Evolutionary conservation across 2,888 invertebrate species (phyloP).

Genomic region (Panzeria rudis): DNA sequence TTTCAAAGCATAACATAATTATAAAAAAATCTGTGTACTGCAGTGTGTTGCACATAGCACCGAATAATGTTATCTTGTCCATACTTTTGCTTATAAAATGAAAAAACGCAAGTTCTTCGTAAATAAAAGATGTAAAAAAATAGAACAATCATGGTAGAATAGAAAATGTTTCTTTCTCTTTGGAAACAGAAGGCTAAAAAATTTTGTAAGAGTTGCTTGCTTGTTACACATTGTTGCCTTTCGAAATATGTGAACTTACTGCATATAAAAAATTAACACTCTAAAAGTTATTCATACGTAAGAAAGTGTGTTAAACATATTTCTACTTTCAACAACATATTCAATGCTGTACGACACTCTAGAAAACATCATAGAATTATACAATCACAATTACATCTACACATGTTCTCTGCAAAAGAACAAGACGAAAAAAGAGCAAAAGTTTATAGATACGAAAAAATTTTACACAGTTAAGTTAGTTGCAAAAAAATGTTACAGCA

Average conservation of each 20-base stretch:
- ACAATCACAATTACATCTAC: conserved; percentile 10
- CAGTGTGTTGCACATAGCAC: not conserved
- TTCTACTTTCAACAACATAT: conserved; percentile 53
- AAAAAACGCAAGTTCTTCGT: not conserved
- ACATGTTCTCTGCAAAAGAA: not conserved
- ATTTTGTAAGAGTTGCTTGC: conserved; percentile 30
- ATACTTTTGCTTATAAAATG: conserved; percentile 23
- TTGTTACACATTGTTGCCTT: conserved; percentile 35
- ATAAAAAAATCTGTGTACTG: not conserved
- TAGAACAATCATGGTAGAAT: not conserved
- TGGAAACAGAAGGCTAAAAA: conserved; percentile 16
- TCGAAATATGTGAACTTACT: conserved; percentile 18
- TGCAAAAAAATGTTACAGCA: conserved; percentile 5
- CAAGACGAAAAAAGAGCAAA: conserved; percentile 2
- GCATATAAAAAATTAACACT: conserved; percentile 13
- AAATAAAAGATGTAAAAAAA: not conserved
- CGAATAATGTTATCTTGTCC: conserved; percentile 21
- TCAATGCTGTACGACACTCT: conserved; percentile 56
- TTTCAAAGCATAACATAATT: not conserved
- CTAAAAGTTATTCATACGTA: conserved; percentile 10
- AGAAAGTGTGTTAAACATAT: conserved; percentile 24
- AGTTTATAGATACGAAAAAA: not conserved
- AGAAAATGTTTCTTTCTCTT: not conserved
- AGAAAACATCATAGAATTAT: conserved; percentile 40
- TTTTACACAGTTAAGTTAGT: conserved; percentile 13